Base-by-base conservation (phyloP, 53 echinoderm and acorn worm genomes). In the Patiria pectinifera region DNA sequence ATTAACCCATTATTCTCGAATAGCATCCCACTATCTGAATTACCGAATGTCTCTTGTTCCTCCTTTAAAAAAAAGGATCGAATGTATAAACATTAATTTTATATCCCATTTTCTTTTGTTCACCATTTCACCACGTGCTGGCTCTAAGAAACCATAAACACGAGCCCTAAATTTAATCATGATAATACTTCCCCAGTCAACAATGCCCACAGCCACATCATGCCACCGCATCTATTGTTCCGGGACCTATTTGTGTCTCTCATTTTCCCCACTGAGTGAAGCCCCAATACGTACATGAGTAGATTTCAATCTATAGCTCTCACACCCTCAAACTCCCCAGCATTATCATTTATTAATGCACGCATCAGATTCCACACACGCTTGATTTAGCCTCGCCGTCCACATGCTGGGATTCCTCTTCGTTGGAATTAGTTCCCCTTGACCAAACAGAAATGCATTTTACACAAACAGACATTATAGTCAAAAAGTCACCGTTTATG, bases 311-410 rank as follows among this genome's bases (percentile, higher is more conserved):
- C 72, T 48, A 72, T 25, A 86, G 11, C 22, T 11, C 86, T 58
- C 72, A 82, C 82, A 22, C 58, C 82, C 12, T 59, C 10, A 59
- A 35, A 53, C 82, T 19, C 15, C 47, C 86, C 8, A 48, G 69
- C 70, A 72, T 86, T 48, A 86, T 86, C 72, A 86, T 49, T 86
- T 86, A 86, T 86, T 74, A 86, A 86, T 86, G 86, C 86, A 48
- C n/a, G 86, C 86, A 23, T 71, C 43, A 19, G 43, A 23, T 85
- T 69, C 7, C 79, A 9, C 4, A 48, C 58, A 71, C 71, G 86
- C 72, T 74, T 86, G 49, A 86, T 86, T 86, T 86, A 85, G 25
- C 48, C 46, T 49, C 71, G n/a, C 74, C 53, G 48, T 58, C 86
- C 74, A 47, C 74, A 53, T 86, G 25, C 24, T 48, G 48, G 11